Percentiles rank a stretch among this genome's conserved stretches.
phyloP scores from a whole-genome alignment of 2,888 invertebrate species.

The Polyploca ridens region DNA sequence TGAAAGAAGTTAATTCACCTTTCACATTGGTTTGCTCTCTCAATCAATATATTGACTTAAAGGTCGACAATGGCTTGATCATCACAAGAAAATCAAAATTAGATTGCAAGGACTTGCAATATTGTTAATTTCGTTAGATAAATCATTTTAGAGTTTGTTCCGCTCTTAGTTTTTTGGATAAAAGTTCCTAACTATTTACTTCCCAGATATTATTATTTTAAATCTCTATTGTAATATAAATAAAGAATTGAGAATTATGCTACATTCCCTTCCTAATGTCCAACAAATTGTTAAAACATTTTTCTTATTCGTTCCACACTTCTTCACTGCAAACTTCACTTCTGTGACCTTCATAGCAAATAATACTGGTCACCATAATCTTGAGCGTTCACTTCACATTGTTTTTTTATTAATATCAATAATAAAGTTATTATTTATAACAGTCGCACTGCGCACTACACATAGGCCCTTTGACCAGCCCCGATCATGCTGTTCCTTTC shows the following conservation, averaged over 20 bases:
- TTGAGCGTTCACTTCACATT: slow-evolving; percentile 38
- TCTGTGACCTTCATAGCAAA: slow-evolving; percentile 50
- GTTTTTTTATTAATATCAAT: slow-evolving; percentile 15
- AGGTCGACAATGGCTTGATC: slow-evolving; percentile 29
- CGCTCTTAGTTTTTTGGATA: neutral
- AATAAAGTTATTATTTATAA: slow-evolving; percentile 11
- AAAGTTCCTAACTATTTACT: neutral
- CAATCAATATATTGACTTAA: slow-evolving; percentile 36
- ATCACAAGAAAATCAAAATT: slow-evolving; percentile 19
- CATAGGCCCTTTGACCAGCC: slow-evolving; percentile 71
- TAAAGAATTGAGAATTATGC: neutral
- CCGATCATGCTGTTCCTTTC: slow-evolving; percentile 75
- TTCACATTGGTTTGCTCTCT: slow-evolving; percentile 20
- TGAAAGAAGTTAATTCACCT: slow-evolving; percentile 29
- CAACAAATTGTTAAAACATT: neutral
- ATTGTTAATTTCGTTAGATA: neutral
- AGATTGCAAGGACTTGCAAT: neutral
- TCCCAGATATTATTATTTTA: neutral
- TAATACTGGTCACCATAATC: slow-evolving; percentile 71
- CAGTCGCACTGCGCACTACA: slow-evolving; percentile 53
- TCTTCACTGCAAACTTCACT: too few relatives aligned
- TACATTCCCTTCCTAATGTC: neutral
- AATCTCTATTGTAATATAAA: neutral
- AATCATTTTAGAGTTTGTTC: neutral
- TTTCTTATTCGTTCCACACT: slow-evolving; percentile 30